A percentile compares a stretch with the other conserved stretches of the same genome.
Evolutionary conservation across 2,797 vertebrate species (phyloP).

Genomic region (Acanthurus tractus): DNA sequence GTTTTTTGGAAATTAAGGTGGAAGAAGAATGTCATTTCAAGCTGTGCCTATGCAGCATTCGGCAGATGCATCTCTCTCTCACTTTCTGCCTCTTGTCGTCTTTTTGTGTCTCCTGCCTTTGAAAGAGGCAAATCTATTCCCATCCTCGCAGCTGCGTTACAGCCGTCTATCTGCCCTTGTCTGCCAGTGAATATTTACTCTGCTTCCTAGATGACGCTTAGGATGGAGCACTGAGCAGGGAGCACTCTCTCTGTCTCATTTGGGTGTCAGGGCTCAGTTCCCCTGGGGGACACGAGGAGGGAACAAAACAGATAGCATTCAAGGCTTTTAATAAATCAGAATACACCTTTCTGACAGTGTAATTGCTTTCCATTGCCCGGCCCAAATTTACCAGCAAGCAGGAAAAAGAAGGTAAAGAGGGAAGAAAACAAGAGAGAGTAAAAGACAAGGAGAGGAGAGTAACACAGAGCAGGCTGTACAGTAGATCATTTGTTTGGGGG

Average conservation of each 20-base stretch:
- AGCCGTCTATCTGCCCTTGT: slow-evolving; percentile 62
- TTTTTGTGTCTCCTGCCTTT: slow-evolving; percentile 39
- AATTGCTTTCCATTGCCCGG: slow-evolving; percentile 93
- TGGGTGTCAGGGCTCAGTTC: slow-evolving; percentile 80
- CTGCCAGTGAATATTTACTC: slow-evolving; percentile 81
- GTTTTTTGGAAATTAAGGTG: slow-evolving; percentile 58
- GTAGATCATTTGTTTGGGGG: slow-evolving; percentile 92
- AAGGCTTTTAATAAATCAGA: slow-evolving; percentile 96
- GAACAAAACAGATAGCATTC: slow-evolving; percentile 91
- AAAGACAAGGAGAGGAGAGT: slow-evolving; percentile 64
- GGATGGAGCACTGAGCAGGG: slow-evolving; percentile 69
- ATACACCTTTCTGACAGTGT: slow-evolving; percentile 95
- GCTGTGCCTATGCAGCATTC: slow-evolving; percentile 50
- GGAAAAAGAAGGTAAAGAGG: slow-evolving; percentile 64
- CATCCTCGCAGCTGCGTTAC: slow-evolving; percentile 52
- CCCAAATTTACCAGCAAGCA: slow-evolving; percentile 86
- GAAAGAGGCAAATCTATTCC: slow-evolving; percentile 63
- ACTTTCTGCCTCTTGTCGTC: slow-evolving; percentile 34
- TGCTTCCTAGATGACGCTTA: slow-evolving; percentile 70
- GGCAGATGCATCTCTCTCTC: slow-evolving; percentile 39
- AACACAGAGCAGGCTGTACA: slow-evolving; percentile 90
- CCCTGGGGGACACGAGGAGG: slow-evolving; percentile 77
- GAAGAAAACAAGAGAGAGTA: slow-evolving; percentile 62
- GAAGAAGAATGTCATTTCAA: slow-evolving; percentile 57
- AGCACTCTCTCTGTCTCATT: slow-evolving; percentile 82